Evolutionary conservation across 2,888 invertebrate species (phyloP), one percentile per base, ranked within the genome.

Genomic region (Vannuccia rotundouncinata): DNA sequence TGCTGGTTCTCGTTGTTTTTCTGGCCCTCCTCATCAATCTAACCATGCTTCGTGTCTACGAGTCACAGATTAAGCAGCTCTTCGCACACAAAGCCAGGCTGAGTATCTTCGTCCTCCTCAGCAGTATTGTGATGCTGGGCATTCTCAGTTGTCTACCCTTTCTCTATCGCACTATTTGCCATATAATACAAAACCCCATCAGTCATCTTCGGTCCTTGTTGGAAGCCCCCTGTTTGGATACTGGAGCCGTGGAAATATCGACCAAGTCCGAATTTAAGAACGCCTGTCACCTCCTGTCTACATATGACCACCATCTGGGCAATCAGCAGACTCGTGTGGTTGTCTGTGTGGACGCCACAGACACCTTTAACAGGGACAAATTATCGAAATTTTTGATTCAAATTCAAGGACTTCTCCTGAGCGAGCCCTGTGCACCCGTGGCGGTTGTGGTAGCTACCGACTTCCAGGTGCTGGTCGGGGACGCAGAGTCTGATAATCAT

Each of bases 1-100:
- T 74, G 27, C 75, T 74, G 29, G 75, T 74, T 2, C 29, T 74
- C 30, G 31, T 74, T n/a, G 29, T 74, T 74, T 74, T 74, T n/a
- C 30, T 30, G 17, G 75, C 75, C 2, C 29, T 74, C 30, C 29
- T 74, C 22, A 74, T 74, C 2, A 74, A 29, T 74, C 29, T 30
- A 74, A 74, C 75, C 2, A 13, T 74, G 2, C 30, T 74, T 25
- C 29, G n/a, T 2, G 31, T 74, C 29, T 74, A 29, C 27, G 31
- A 74, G 13, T 29, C 29, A 28, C 29, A 74, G 10, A 29, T 30
- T 17, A 74, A n/a, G 75, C 29, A 74, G 29, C 29, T 74, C n/a
- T 74, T 74, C 30, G 28, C 30, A 29, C 29, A 74, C 30, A 25
- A 25, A 29, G 29, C n/a, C 29, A n/a, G 29, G 13, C 75, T 74